Conservation (phyloP, 2,113 vertebrate species). For the Limanda limanda region DNA sequence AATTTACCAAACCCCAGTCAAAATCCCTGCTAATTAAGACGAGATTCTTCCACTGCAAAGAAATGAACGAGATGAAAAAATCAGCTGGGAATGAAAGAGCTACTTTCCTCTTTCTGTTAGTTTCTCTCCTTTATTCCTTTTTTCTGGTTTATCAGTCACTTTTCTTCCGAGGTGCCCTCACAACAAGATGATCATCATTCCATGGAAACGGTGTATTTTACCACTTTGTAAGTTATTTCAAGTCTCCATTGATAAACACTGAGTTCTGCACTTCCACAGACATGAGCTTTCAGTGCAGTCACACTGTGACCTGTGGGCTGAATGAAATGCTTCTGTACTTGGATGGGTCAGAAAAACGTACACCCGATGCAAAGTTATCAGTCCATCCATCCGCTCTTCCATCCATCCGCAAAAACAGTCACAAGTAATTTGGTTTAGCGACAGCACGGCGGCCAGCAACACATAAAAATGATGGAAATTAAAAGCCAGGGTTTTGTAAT, state of each 20-base stretch:
- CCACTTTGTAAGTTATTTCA: background rate
- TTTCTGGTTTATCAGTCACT: conserved; percentile 3
- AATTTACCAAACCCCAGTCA: conserved; percentile 71
- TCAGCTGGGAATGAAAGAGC: conserved; percentile 4
- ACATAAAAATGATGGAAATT: conserved; percentile 30
- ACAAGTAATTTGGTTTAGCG: conserved; percentile 19
- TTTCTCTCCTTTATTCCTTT: background rate
- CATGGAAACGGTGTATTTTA: too few species aligned
- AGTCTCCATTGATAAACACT: background rate
- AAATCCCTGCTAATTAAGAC: conserved; percentile 73
- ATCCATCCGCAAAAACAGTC: background rate
- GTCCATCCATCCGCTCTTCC: background rate
- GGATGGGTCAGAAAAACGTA: background rate
- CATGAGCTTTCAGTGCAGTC: background rate
- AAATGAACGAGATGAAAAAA: conserved; percentile 39
- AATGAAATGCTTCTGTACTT: background rate
- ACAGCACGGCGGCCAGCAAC: conserved; percentile 6
- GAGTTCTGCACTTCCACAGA: background rate
- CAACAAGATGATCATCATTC: background rate
- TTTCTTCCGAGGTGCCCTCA: background rate
- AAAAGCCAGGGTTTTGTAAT: conserved; percentile 26
- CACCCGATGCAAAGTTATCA: background rate
- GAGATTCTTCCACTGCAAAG: conserved; percentile 42
- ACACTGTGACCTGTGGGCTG: background rate
- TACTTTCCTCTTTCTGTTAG: background rate